Percentiles rank a stretch among this genome's conserved stretches.
These are phyloP conservation scores for Helarctos malayanus DNA, from an alignment of 2,797 vertebrate genomes.

Conservation along the genomic window DNA sequence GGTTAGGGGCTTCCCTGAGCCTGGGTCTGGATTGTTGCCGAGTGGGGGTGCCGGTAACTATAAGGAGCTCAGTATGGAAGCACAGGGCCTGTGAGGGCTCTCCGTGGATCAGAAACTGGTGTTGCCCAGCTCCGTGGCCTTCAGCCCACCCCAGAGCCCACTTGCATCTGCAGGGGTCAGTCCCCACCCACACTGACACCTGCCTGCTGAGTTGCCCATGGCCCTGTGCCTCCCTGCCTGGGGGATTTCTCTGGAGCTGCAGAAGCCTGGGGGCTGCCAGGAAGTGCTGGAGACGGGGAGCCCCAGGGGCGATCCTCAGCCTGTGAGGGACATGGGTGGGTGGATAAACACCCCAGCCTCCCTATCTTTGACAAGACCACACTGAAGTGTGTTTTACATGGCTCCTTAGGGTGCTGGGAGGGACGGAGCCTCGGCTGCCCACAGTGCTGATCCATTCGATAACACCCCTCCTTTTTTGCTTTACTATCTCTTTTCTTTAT, in stretches of 20 bases:
- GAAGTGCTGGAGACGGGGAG: not conserved
- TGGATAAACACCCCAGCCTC: not conserved
- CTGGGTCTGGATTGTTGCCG: no score
- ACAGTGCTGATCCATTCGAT: not conserved
- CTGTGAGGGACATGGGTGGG: not conserved
- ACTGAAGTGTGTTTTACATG: not conserved
- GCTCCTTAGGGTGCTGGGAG: not conserved
- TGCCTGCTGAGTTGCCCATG: not conserved
- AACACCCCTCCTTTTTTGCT: fast-evolving
- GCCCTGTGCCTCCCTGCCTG: not conserved
- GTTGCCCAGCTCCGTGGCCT: not conserved
- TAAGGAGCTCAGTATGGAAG: not conserved
- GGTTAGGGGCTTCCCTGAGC: not conserved
- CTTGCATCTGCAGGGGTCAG: not conserved
- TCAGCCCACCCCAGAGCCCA: not conserved
- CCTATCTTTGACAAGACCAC: not conserved
- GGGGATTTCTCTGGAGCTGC: not conserved
- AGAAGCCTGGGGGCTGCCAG: not conserved
- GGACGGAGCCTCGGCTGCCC: fast-evolving
- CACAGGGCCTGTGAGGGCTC: not conserved
- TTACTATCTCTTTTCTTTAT: not conserved
- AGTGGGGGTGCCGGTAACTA: no score
- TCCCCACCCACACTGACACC: not conserved
- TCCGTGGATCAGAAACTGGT: not conserved
- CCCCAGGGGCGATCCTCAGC: not conserved